Percentiles rank a stretch among this genome's conserved stretches.
Conservation (phyloP, 2,797 vertebrate genomes). For the Chaunax sp. region DNA sequence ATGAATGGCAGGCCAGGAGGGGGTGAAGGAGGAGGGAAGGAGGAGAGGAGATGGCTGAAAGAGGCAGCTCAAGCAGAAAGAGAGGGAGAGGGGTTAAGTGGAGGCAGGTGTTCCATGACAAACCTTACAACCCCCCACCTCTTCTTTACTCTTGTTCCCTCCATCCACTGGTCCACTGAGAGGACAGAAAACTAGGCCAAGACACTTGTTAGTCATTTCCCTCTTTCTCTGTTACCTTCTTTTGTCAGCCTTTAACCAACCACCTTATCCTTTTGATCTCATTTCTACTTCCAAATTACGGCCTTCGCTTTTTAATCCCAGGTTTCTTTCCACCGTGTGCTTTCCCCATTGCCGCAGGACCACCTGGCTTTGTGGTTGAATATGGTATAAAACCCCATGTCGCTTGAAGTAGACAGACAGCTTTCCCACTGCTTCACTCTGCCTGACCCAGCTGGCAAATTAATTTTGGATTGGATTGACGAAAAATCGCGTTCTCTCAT, state of each 20-base stretch:
- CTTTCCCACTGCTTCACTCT: conserved; percentile 47
- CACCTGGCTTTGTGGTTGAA: conserved; percentile 79
- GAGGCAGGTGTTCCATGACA: conserved; percentile 85
- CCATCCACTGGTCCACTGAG: conserved; percentile 51
- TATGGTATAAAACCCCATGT: conserved; percentile 63
- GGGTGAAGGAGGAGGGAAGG: conserved; percentile 53
- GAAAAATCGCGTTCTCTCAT: conserved; percentile 58
- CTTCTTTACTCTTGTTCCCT: conserved; percentile 50
- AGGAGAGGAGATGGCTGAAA: conserved; percentile 81
- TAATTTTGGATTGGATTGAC: conserved; percentile 76
- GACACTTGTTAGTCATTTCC: conserved; percentile 71
- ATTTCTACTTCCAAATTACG: conserved; percentile 63
- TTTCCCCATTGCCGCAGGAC: conserved; percentile 63
- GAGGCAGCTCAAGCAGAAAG: conserved; percentile 88
- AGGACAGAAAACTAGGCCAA: conserved; percentile 48
- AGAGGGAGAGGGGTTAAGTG: conserved; percentile 85
- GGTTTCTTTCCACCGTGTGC: conserved; percentile 53
- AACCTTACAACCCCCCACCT: conserved; percentile 72
- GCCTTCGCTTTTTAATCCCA: conserved; percentile 59
- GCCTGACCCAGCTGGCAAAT: conserved; percentile 75
- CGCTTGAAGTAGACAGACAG: conserved; percentile 71
- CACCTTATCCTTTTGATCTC: conserved; percentile 70
- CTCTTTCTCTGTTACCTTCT: conserved; percentile 57
- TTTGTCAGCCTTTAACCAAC: conserved; percentile 59
- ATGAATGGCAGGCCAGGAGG: conserved; percentile 59